phyloP scores from a whole-genome alignment of 2,888 invertebrate genomes.

The Phasia obesa region DNA sequence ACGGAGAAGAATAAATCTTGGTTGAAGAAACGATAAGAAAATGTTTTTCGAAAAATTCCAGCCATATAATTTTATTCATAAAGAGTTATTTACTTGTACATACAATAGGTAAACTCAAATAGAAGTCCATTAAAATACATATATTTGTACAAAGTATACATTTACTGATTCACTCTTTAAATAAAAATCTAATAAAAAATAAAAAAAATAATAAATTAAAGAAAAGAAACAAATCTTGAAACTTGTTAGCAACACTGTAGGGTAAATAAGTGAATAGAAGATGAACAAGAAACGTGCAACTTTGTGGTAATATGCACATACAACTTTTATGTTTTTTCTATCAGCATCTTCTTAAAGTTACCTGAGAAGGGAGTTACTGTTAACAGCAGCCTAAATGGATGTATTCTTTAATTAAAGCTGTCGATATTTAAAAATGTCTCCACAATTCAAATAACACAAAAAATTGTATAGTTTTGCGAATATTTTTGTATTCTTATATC shows the following conservation, averaged over 20 bases:
- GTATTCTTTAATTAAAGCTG: not conserved
- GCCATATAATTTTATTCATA: slow-evolving; percentile 33
- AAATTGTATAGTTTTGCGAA: too few relatives aligned
- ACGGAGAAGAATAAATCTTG: slow-evolving; percentile 37
- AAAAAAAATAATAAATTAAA: too few relatives aligned
- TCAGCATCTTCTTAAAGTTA: slow-evolving; percentile 19
- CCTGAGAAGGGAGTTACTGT: not conserved
- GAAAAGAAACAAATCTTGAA: slow-evolving; percentile 1
- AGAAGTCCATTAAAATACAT: slow-evolving; percentile 19
- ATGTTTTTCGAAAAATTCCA: slow-evolving; percentile 58
- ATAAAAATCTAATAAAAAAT: slow-evolving; percentile 35
- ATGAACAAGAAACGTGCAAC: slow-evolving; percentile 58
- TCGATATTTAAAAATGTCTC: not conserved
- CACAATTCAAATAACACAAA: too few relatives aligned
- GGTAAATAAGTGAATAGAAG: slow-evolving; percentile 29
- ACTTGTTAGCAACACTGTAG: slow-evolving; percentile 54
- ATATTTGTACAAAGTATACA: not conserved
- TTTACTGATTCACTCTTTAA: slow-evolving; percentile 40
- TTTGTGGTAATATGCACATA: slow-evolving; percentile 67
- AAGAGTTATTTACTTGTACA: slow-evolving; percentile 8
- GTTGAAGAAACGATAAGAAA: slow-evolving; percentile 67
- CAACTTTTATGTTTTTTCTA: slow-evolving; percentile 15
- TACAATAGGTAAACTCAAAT: not conserved
- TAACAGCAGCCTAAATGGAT: not conserved
- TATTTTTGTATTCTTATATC: too few relatives aligned